phyloP scores from a whole-genome alignment of 2,888 invertebrate species.

The Brachyptera putata region DNA sequence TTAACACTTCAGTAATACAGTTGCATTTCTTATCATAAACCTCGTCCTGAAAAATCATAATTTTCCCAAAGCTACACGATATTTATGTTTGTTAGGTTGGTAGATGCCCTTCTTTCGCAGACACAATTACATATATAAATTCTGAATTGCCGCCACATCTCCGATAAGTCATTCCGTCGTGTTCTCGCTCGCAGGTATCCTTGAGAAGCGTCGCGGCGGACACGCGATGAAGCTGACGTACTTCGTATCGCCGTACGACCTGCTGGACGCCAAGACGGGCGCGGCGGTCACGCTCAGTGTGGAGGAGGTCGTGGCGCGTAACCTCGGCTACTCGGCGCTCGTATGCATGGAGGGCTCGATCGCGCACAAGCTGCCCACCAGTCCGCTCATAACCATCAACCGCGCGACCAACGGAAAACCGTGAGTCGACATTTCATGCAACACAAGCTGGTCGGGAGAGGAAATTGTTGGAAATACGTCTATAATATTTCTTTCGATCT shows the following conservation, averaged over 20 bases:
- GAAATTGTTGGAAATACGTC: too few species aligned
- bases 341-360: constrained; percentile 86
- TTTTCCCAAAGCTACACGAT: too few species aligned
- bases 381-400: constrained; percentile 64
- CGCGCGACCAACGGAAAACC: constrained; percentile 69
- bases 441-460: background rate
- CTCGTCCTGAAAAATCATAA: too few species aligned
- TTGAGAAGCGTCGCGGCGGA: constrained; percentile 78
- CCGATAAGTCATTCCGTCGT: too few species aligned
- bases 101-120: too few species aligned
- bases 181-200: constrained; percentile 51
- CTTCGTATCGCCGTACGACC: constrained; percentile 89
- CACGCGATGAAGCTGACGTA: constrained; percentile 93
- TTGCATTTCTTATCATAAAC: too few species aligned
- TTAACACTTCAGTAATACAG: too few species aligned
- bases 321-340: constrained; percentile 80
- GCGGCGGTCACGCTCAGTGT: constrained; percentile 69
- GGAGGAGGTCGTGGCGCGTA: constrained; percentile 58
- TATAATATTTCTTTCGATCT: too few species aligned
- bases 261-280: constrained; percentile 71
- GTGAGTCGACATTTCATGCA: constrained; percentile 53
- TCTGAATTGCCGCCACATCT: too few species aligned
- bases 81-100: too few species aligned
- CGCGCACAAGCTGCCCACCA: constrained; percentile 75
- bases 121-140: too few species aligned